These are phyloP conservation scores for Drosophila subobscura DNA, from an alignment of 1,140 invertebrate genomes.

Conservation along the genomic window DNA sequence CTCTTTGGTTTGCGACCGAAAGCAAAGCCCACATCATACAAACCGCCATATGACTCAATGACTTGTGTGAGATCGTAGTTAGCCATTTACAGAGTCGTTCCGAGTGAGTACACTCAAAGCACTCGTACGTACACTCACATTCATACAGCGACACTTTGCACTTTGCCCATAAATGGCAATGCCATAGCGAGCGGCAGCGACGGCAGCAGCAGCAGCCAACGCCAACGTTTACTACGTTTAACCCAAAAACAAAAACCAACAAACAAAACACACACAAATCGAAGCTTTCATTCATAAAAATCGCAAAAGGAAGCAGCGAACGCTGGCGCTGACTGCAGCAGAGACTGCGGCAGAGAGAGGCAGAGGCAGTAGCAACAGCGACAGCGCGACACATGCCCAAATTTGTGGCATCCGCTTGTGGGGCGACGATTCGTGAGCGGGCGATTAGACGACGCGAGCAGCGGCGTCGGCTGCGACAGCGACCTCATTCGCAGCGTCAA, in stretches of 20 bases:
- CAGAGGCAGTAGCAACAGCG: constrained; percentile 8
- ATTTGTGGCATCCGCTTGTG: constrained; percentile 75
- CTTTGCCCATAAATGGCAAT: constrained; percentile 71
- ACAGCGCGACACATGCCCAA: constrained; percentile 70
- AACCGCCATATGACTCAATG: constrained; percentile 24
- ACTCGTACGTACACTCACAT: constrained; percentile 9
- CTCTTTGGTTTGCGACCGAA: background rate
- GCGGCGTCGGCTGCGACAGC: constrained; percentile 18
- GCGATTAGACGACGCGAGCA: constrained; percentile 52
- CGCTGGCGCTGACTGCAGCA: constrained; percentile 9
- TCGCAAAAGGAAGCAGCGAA: constrained; percentile 71
- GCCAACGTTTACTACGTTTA: constrained; percentile 60
- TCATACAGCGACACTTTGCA: constrained; percentile 55
- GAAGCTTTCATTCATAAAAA: constrained; percentile 76
- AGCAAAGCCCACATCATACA: constrained; percentile 17
- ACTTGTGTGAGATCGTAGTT: constrained; percentile 38
- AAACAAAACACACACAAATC: constrained; percentile 1
- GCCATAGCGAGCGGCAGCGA: constrained; percentile 17
- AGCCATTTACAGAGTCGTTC: constrained; percentile 43
- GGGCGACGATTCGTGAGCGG: constrained; percentile 62
- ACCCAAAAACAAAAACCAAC: constrained; percentile 12
- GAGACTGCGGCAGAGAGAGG: constrained; percentile 4
- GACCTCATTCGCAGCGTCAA: constrained; percentile 45
- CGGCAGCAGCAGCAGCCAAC: constrained; percentile 7
- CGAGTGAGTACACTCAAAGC: constrained; percentile 14